Conservation (phyloP, 2,113 vertebrate genomes). For the Oceanites oceanicus region DNA sequence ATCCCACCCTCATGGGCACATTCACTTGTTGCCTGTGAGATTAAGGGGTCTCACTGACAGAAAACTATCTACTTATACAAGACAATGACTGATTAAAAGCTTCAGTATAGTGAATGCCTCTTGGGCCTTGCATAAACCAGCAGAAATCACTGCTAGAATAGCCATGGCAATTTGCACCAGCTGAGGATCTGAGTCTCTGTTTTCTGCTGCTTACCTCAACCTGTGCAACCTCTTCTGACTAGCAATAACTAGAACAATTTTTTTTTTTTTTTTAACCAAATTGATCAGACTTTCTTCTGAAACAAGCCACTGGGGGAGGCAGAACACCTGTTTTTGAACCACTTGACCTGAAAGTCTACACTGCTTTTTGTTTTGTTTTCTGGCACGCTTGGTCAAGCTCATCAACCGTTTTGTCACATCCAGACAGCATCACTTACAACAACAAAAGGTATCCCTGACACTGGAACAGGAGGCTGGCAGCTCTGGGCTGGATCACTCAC, state of each 20-base stretch:
- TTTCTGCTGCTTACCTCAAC: background rate
- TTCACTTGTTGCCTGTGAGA: background rate
- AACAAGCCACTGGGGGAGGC: background rate
- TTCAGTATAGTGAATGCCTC: background rate
- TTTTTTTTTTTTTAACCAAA: background rate
- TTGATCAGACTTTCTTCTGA: background rate
- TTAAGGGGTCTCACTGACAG: background rate
- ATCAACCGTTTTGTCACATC: slow-evolving; percentile 21
- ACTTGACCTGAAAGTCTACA: background rate
- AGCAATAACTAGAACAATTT: background rate
- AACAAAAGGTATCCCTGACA: slow-evolving; percentile 20
- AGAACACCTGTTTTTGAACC: background rate
- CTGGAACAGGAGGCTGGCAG: background rate
- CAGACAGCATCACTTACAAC: slow-evolving; percentile 1
- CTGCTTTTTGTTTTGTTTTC: background rate
- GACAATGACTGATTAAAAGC: background rate
- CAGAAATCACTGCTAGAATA: background rate
- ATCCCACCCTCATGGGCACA: background rate
- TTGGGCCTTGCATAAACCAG: background rate
- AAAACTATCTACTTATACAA: background rate
- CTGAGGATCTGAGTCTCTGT: background rate
- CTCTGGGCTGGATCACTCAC: background rate
- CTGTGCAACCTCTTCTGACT: background rate
- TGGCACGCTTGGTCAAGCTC: background rate
- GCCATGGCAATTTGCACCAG: background rate